Base-by-base conservation (phyloP, 1,140 invertebrate genomes). In the Heterodera schachtii region DNA sequence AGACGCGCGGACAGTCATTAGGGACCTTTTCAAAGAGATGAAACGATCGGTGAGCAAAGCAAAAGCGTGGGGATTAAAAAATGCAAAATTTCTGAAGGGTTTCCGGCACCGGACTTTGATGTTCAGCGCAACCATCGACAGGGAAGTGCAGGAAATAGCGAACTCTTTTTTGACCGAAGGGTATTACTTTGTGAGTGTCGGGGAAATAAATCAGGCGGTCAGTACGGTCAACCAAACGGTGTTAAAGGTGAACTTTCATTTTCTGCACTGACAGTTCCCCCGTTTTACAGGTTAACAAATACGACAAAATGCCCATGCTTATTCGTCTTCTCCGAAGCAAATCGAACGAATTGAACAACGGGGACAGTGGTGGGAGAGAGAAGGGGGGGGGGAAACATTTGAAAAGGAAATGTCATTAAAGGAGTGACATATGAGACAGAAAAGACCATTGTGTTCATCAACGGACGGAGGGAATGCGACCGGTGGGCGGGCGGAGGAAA, bases 51-150 rank as follows among this genome's bases (percentile, higher is more conserved):
- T 79, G 44, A 71, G 67, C 67, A n/a, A 70, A 70, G 9, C 3
- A 31, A 31, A 31, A 31, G 49, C 11, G 49, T 52, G 49, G 6
- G 11, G 6, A 52, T 11, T 8, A 52, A 52, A 8, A 52, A 52
- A 8, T 52, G 11, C 11, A 8, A 6, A 52, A 6, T 1, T 52
- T 69, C 47, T 64, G 46, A 46, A 82, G 81, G 80, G 78, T 16
- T 74, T 31, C 41, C 47, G 66, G 13, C 82, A 83, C 44, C 82
- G 82, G 11, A 83, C 82, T 13, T 46, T 83, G 5, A 66, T 83
- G 82, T 83, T 83, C 75, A 83, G 82, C 52, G 82, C 82, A 7
- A 83, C 82, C 13, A 84, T 83, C 66, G 82, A 76, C 43, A 64
- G 1, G 46, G 74, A 75, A 11, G 73, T 78, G 19, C 47, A 76